Evolutionary conservation across 64 coral and sea anemone species (phyloP), one percentile per base, ranked within the genome.

Genomic region (Montipora sp.): DNA sequence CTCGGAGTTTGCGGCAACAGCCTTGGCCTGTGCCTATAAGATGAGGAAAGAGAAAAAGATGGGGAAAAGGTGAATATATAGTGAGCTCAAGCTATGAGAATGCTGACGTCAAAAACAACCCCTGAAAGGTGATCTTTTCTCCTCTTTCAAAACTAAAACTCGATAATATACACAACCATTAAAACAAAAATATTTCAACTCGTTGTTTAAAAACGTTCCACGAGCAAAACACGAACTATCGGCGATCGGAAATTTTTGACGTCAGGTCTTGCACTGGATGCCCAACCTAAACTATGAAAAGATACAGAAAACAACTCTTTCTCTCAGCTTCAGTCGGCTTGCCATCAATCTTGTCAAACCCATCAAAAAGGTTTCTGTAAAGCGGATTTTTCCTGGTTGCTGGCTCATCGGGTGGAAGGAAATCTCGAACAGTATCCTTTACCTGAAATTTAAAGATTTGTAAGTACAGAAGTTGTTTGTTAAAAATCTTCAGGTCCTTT

Each of bases 251-350:
- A 24, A 24, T 24, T 24, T 24, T 24, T 24, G 24, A 24, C 24
- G 24, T 24, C 0, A 0, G 24, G 0, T 24, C 24, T 24, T 24
- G 0, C 24, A 24, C 24, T 0, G 24, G 24, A 57, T 2, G 6
- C 6, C 51, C 51, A 10, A 57, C 2, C 51, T 7, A 57, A 7
- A 57, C 51, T 10, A 57, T 7, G 51, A 7, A 7, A 57, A 57
- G 6, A 57, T 10, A 57, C 6, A 63, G 14, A 75, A 88, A 11
- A 88, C 89, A 60, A 27, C 89, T 92, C 83, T 85, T 91, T 96
- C 89, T 87, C 71, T 98, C 97, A 5, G 94, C 87, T 79, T 98
- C 97, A 1, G 97, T 98, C 47, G 97, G 97, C 60, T 98, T 98
- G 50, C 97, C 97, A 79, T 98, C 97, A 53, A 98, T 98, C 15